Conservation (phyloP, 2,888 invertebrate genomes). For the Cataglyphis altisquamis region DNA sequence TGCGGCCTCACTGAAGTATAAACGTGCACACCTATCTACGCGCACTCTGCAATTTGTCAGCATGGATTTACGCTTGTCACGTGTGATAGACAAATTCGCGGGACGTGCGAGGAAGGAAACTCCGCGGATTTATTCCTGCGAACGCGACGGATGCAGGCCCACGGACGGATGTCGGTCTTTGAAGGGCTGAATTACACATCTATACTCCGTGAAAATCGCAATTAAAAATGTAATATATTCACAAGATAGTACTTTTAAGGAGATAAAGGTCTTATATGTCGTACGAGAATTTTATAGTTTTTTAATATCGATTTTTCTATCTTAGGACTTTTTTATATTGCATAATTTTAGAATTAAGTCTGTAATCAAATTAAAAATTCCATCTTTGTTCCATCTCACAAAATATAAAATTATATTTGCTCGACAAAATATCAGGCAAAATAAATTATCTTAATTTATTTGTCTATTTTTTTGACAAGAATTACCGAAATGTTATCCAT, state of each 20-base stretch:
- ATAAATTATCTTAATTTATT: background rate
- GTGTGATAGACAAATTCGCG: constrained; percentile 59
- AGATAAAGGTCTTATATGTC: background rate
- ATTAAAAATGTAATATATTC: background rate
- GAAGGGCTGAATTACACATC: constrained; percentile 3
- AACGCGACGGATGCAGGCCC: constrained; percentile 23
- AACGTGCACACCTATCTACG: constrained; percentile 36
- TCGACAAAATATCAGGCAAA: background rate
- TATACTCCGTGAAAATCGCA: background rate
- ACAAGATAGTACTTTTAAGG: background rate
- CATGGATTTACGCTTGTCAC: constrained; percentile 53
- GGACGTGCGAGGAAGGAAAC: constrained; percentile 50
- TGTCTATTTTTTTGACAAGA: background rate
- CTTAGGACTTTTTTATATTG: background rate
- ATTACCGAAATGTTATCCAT: background rate
- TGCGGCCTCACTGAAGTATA: constrained; percentile 25
- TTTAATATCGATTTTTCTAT: background rate
- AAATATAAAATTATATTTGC: background rate
- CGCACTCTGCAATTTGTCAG: constrained; percentile 43
- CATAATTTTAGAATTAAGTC: background rate
- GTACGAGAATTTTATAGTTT: background rate
- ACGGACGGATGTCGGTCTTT: background rate
- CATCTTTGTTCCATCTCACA: background rate
- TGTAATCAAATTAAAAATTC: background rate
- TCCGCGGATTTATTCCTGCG: constrained; percentile 54